Evolutionary conservation across 2,797 vertebrate genomes (phyloP).

Genomic region (Anabas testudineus): DNA sequence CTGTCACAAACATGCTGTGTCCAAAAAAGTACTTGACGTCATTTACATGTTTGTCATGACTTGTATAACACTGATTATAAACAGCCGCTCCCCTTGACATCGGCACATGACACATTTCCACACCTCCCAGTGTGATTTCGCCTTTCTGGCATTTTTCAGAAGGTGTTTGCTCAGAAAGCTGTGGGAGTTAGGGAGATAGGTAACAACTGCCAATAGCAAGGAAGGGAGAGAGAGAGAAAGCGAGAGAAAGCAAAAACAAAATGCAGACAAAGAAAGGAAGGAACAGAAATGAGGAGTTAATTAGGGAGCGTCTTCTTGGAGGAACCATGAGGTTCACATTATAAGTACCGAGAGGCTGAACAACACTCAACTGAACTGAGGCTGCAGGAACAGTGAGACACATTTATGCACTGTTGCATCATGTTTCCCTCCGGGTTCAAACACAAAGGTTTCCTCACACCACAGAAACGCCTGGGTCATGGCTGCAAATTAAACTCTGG

Average conservation of each 20-base stretch:
- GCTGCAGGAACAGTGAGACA: constrained; percentile 54
- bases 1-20: background rate
- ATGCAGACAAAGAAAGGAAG: constrained; percentile 15
- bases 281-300: constrained; percentile 43
- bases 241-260: constrained; percentile 17
- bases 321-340: constrained; percentile 36
- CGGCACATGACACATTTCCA: constrained; percentile 19
- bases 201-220: constrained; percentile 38
- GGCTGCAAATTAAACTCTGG: constrained; percentile 43
- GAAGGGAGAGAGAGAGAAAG: background rate
- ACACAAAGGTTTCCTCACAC: constrained; percentile 30
- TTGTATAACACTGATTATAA: constrained; percentile 21
- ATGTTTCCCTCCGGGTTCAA: constrained; percentile 45
- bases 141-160: constrained; percentile 39
- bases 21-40: background rate
- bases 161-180: constrained; percentile 38
- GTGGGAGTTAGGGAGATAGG: constrained; percentile 28
- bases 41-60: constrained; percentile 7
- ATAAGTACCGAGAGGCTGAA: constrained; percentile 40
- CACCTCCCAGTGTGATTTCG: constrained; percentile 33
- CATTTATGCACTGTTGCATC: constrained; percentile 58
- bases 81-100: constrained; percentile 33
- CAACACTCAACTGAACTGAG: constrained; percentile 49
- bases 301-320: constrained; percentile 44
- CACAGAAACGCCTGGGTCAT: constrained; percentile 35